phyloP scores from a whole-genome alignment of 1,140 invertebrate species.

The Arion vulgaris region DNA sequence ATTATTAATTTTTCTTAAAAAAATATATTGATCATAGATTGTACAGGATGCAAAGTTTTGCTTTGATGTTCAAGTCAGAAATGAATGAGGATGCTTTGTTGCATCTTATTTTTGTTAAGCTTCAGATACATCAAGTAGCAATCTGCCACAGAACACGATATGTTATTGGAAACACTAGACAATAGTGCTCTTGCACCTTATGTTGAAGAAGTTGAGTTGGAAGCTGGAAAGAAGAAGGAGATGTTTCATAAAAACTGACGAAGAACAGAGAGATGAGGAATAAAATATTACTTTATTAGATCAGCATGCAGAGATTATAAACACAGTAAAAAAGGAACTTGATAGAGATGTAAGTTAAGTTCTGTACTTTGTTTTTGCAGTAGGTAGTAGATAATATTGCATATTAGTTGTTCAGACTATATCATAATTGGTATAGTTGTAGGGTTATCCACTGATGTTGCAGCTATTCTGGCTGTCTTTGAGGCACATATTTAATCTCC shows the following conservation, averaged over 20 bases:
- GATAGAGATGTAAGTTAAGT: slow-evolving; percentile 20
- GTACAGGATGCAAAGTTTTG: no score
- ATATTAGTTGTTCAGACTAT: no score
- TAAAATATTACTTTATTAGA: slow-evolving; percentile 30
- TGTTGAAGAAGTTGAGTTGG: slow-evolving; percentile 43
- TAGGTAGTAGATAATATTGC: background rate
- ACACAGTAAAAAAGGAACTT: slow-evolving; percentile 9
- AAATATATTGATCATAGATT: no score
- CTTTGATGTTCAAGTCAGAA: no score
- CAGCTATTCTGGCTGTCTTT: no score
- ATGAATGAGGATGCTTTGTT: background rate
- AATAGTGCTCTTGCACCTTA: background rate
- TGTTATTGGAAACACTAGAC: background rate
- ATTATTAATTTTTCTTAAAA: no score
- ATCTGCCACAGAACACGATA: background rate
- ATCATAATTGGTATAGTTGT: no score
- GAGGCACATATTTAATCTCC: no score
- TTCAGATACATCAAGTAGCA: background rate
- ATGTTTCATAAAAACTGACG: slow-evolving; percentile 56
- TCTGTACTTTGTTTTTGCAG: background rate
- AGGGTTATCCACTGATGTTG: no score
- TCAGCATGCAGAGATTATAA: slow-evolving; percentile 9
- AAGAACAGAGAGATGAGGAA: slow-evolving; percentile 34
- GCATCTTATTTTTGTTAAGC: background rate
- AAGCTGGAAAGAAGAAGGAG: slow-evolving; percentile 51